Conservation (phyloP, 2,113 vertebrate genomes). For the Pelmatolapia mariae region DNA sequence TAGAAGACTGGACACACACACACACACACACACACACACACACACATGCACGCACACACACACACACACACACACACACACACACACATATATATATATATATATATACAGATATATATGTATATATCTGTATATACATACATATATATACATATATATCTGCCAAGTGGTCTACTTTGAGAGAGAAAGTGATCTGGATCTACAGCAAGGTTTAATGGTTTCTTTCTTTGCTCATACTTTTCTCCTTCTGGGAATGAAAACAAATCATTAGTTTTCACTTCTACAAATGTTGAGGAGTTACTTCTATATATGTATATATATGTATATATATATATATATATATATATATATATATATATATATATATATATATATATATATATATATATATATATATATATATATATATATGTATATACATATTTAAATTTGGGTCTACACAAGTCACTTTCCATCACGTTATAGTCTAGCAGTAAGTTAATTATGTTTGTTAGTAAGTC, state of each 20-base stretch:
- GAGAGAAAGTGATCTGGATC: background rate
- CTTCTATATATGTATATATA: background rate
- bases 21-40: background rate
- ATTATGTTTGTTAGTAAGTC: constrained; percentile 6
- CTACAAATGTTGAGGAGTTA: background rate
- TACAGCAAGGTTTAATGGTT: background rate
- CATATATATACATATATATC: background rate
- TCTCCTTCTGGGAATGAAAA: background rate
- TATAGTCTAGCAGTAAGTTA: background rate
- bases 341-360: no score
- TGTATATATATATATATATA: background rate
- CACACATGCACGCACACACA: rapidly evolving
- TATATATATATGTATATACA: background rate
- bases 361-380: no score
- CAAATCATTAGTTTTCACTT: background rate
- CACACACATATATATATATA: rapidly evolving
- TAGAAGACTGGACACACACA: background rate
- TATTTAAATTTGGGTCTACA: background rate
- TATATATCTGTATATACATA: no score
- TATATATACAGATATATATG: no score
- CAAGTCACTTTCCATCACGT: background rate
- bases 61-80: no score
- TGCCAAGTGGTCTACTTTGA: background rate
- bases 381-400: no score
- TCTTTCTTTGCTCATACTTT: background rate